These are phyloP conservation scores for Diorhabda carinulata DNA, from an alignment of 1,140 invertebrate genomes.

Conservation along the genomic window DNA sequence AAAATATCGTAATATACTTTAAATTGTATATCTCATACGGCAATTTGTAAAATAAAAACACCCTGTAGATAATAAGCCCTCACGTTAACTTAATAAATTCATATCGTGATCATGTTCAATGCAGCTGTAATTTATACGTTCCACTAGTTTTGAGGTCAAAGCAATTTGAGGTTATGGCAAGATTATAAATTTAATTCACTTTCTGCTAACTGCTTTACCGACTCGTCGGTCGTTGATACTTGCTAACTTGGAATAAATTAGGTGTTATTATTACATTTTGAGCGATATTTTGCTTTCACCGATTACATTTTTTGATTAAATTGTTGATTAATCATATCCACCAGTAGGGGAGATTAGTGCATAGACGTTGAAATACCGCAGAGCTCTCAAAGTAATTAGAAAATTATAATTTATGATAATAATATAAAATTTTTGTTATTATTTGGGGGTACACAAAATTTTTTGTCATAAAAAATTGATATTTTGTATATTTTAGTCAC, in stretches of 20 bases:
- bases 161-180: slow-evolving; percentile 2
- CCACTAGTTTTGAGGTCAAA: slow-evolving; percentile 2
- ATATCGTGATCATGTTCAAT: background rate
- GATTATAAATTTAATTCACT: background rate
- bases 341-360: too few species aligned
- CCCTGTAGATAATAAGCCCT: background rate
- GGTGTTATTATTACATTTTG: background rate
- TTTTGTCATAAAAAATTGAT: too few species aligned
- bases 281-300: background rate
- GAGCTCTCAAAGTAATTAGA: too few species aligned
- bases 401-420: too few species aligned
- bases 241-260: background rate
- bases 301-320: background rate
- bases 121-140: slow-evolving; percentile 2
- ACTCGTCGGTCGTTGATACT: background rate
- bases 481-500: too few species aligned
- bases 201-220: slow-evolving; percentile 1
- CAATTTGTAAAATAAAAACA: background rate
- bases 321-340: too few species aligned
- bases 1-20: too few species aligned
- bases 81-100: background rate
- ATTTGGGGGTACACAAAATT: too few species aligned
- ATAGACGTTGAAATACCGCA: too few species aligned
- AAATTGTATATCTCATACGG: too few species aligned
- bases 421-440: too few species aligned